Conservation (phyloP, 1,140 invertebrate species). For the Octopus sinensis region DNA sequence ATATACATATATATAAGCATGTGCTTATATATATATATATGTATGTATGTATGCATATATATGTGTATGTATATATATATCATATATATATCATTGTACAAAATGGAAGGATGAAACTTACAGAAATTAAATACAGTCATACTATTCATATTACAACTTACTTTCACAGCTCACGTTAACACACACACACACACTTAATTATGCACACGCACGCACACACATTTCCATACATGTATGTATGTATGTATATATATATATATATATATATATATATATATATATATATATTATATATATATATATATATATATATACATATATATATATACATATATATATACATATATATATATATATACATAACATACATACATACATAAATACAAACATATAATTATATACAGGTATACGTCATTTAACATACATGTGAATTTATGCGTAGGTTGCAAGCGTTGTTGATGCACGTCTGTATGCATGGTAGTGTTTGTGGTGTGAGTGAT, state of each 20-base stretch:
- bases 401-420: neutral
- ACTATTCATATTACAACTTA: too few relatives aligned
- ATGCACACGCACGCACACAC: neutral
- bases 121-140: too few relatives aligned
- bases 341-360: neutral
- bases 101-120: too few relatives aligned
- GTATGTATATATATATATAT: constrained; percentile 18
- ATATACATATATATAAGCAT: too few relatives aligned
- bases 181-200: too few relatives aligned
- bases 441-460: neutral
- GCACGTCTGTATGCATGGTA: neutral
- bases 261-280: neutral
- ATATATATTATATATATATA: neutral
- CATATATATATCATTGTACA: too few relatives aligned
- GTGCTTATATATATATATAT: too few relatives aligned
- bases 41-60: too few relatives aligned
- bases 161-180: too few relatives aligned
- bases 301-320: neutral
- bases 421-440: neutral
- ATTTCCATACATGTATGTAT: neutral
- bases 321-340: neutral
- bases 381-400: neutral
- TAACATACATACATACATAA: neutral
- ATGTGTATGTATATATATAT: too few relatives aligned
- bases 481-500: neutral